phyloP scores from a whole-genome alignment of 1,140 invertebrate genomes.

The Pseudachorutes palmiensis region DNA sequence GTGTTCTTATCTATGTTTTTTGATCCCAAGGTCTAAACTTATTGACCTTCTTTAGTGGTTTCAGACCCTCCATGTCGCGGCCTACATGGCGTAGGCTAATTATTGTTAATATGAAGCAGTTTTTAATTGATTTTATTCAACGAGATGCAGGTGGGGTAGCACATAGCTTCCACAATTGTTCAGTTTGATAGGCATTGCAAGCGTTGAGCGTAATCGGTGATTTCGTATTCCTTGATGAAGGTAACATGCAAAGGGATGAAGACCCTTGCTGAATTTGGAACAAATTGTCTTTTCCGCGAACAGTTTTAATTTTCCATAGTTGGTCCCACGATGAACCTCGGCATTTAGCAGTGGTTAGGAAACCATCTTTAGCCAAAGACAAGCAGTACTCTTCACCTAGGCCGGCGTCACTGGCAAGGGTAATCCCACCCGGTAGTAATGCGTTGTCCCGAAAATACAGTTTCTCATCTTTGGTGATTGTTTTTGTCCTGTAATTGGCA shows the following conservation, averaged over 20 bases:
- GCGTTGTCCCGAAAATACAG: background rate
- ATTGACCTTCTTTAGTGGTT: no score
- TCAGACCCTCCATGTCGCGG: no score
- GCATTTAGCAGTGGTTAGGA: conserved; percentile 18
- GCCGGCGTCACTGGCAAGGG: conserved; percentile 9
- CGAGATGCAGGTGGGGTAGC: background rate
- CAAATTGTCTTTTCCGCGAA: conserved; percentile 19
- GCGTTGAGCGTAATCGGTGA: conserved; percentile 17
- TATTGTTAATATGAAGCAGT: background rate
- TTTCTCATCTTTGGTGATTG: background rate
- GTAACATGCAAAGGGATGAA: conserved; percentile 25
- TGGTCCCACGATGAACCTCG: conserved; percentile 22
- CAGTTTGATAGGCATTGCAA: conserved; percentile 33
- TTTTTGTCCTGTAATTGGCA: background rate
- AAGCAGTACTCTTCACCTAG: conserved; percentile 17
- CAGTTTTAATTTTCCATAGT: conserved; percentile 27
- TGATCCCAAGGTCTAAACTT: background rate
- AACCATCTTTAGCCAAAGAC: conserved; percentile 9
- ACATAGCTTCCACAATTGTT: conserved; percentile 36
- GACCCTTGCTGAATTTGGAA: conserved; percentile 27
- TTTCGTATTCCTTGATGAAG: conserved; percentile 12
- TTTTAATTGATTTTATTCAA: background rate
- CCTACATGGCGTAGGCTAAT: no score
- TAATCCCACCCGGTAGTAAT: background rate
- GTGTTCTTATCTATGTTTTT: background rate